Evolutionary conservation across 2,113 vertebrate genomes (phyloP).

Genomic region (Chunga burmeisteri): DNA sequence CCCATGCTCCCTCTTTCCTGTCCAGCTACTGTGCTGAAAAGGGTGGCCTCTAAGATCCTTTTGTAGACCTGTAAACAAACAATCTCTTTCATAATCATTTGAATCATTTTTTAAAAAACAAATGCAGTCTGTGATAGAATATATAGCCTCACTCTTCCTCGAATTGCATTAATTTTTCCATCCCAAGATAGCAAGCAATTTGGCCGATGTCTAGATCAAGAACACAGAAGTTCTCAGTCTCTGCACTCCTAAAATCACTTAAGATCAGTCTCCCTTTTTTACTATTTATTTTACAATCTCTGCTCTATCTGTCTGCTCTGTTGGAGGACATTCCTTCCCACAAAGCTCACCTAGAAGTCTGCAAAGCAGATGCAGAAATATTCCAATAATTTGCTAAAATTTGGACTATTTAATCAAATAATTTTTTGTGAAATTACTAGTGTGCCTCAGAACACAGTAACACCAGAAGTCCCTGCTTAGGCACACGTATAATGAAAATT

Average conservation of each 20-base stretch:
- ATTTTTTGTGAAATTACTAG: background rate
- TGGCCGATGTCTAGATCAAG: background rate
- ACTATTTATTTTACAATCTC: background rate
- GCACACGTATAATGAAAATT: background rate
- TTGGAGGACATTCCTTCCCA: background rate
- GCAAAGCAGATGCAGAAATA: background rate
- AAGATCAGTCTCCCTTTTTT: background rate
- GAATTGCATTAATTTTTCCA: conserved; percentile 23
- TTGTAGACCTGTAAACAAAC: conserved; percentile 54
- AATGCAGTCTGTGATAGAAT: conserved; percentile 22
- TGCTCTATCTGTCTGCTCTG: background rate
- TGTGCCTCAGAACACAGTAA: background rate
- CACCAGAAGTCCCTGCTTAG: background rate
- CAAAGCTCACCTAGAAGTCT: background rate
- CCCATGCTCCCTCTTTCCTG: conserved; percentile 17
- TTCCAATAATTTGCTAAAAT: background rate
- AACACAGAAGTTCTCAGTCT: conserved; percentile 46
- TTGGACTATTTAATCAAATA: background rate
- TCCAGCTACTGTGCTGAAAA: conserved; percentile 47
- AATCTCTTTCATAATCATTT: conserved; percentile 41
- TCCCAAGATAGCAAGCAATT: conserved; percentile 2
- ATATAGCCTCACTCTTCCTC: conserved; percentile 16
- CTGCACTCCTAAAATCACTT: background rate
- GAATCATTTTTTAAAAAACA: conserved; percentile 31
- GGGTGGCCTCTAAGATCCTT: conserved; percentile 34